Conservation (phyloP, 2,888 invertebrate species). For the Pecten maximus region DNA sequence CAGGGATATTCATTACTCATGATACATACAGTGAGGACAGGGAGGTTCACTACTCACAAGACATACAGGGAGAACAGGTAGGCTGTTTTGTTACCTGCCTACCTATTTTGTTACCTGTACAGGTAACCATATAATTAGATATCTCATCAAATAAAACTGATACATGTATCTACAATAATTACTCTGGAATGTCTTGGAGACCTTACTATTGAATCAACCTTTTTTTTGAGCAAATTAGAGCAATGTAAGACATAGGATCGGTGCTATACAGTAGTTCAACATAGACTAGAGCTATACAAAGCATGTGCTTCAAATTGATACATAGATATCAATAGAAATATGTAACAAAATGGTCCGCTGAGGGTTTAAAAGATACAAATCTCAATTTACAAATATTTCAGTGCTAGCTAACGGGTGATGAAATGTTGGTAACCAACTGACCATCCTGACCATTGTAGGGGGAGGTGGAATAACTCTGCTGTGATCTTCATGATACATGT, state of each 20-base stretch:
- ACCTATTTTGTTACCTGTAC: too few relatives aligned
- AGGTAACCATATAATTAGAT: too few relatives aligned
- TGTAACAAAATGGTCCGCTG: background rate
- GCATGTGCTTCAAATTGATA: background rate
- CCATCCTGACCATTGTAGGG: background rate
- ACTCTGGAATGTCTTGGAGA: background rate
- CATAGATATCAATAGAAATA: background rate
- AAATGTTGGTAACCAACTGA: background rate
- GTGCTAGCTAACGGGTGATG: background rate
- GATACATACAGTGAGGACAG: too few relatives aligned
- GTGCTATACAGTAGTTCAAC: background rate
- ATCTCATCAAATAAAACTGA: background rate
- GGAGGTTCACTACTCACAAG: too few relatives aligned
- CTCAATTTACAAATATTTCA: background rate
- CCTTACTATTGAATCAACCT: background rate
- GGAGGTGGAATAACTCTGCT: too few relatives aligned
- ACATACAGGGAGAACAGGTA: too few relatives aligned
- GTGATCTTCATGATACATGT: too few relatives aligned
- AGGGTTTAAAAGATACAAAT: background rate
- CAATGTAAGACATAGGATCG: background rate
- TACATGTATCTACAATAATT: background rate
- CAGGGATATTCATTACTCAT: too few relatives aligned
- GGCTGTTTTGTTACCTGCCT: too few relatives aligned
- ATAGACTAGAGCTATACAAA: background rate
- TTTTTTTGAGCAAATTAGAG: constrained; percentile 1